Base-by-base conservation (phyloP, 2,888 invertebrate genomes). In the Mimachlamys varia region DNA sequence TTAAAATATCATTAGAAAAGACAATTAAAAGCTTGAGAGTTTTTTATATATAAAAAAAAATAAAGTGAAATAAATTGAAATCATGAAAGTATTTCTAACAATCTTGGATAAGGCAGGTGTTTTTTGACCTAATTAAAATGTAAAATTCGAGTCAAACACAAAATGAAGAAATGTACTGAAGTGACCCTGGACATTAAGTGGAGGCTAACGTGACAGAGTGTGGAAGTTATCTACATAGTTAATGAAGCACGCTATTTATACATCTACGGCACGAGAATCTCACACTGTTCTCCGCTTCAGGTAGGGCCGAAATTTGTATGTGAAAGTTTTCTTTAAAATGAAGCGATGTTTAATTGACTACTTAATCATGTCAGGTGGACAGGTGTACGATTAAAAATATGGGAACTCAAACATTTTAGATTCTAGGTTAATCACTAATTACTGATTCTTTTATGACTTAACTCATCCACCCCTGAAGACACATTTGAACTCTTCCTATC, bases 51-150 rank as follows among this genome's bases (percentile, higher is more conserved):
- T 27, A 1, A 10, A 33, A 27, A 27, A 7, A 0, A 76, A 76
- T n/a, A 17, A 44, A 44, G 44, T 44, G 44, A 44, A 62, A n/a
- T 22, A 76, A 76, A 76, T 33, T 22, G 22, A 76, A 76, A 76
- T 27, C 33, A 33, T 76, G 33, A 33, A 27, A 33, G 33, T 10
- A 76, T 62, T 76, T 22, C 33, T 76, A 15, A 15, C 13, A 76
- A 33, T 76, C 33, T n/a, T n/a, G n/a, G 33, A 76, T 13, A 27
- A 15, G 33, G 76, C 76, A 76, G 76, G 76, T 76, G 76, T 27
- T 76, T 58, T 62, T 76, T 76, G 76, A 2, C 76, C 76, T 76
- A 76, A 76, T 76, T 76, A 76, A 76, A 76, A 76, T 33, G 76
- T 76, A 76, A 76, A 76, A 76, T 19, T 76, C 12, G 33, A 76